Base-by-base conservation (phyloP, 2,113 vertebrate species). In the Coryphaenoides rupestris region DNA sequence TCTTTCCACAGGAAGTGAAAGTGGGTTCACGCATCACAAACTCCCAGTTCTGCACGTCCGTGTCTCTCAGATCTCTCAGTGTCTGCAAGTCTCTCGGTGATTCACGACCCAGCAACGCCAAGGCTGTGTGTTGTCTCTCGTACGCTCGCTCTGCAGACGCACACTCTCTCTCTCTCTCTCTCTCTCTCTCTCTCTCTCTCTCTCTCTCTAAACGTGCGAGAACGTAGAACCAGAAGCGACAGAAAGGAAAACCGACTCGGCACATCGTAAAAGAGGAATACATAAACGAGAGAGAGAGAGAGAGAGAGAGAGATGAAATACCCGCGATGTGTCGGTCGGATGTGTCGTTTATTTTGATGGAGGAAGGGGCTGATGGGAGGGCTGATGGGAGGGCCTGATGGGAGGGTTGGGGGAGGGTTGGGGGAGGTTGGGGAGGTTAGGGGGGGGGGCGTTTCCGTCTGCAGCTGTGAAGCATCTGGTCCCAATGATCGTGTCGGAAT, bases 381-480 rank as follows among this genome's bases (percentile, higher is more conserved):
- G n/a, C n/a, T n/a, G n/a, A n/a, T n/a, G n/a, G n/a, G n/a, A n/a
- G n/a, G n/a, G n/a, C n/a, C n/a, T n/a, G n/a, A n/a, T n/a, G n/a
- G n/a, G n/a, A n/a, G n/a, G n/a, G n/a, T n/a, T n/a, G n/a, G n/a
- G n/a, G n/a, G 19, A 2, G n/a, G n/a, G n/a, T n/a, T n/a, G n/a
- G n/a, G n/a, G n/a, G n/a, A n/a, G n/a, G n/a, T n/a, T n/a, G n/a
- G n/a, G n/a, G n/a, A n/a, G n/a, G n/a, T n/a, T n/a, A n/a, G n/a
- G n/a, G 78, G 72, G 78, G 33, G 78, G 74, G 78, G 26, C 61
- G 59, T 76, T 67, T 73, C 66, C 6, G 46, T 67, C 66, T 23
- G 74, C 86, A 89, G 86, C 85, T 89, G 86, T 80, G 76, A 19
- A 46, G 65, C 85, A 86, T 87, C 85, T 89, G 86, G 77, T 70